Percentiles rank a stretch among this genome's conserved stretches.
phyloP scores from a whole-genome alignment of 2,888 invertebrate species.

The Automeris io region DNA sequence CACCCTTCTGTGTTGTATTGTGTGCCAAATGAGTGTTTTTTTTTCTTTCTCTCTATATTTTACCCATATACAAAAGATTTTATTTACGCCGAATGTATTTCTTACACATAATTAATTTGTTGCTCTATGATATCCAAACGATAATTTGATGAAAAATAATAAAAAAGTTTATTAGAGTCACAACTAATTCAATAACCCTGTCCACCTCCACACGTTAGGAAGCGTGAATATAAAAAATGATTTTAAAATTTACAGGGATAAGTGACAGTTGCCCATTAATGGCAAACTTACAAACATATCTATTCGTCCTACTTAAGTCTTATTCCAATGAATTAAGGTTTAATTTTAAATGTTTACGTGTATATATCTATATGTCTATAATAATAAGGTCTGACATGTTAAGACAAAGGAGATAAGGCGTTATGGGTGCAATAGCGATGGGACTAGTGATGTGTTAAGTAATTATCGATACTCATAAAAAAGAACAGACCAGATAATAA shows the following conservation, averaged over 20 bases:
- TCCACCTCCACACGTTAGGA: neutral
- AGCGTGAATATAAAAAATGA: constrained; percentile 1
- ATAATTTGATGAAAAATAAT: no score
- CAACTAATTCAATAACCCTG: neutral
- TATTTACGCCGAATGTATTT: no score
- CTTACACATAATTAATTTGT: no score
- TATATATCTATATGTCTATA: neutral
- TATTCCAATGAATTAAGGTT: neutral
- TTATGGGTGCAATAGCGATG: constrained; percentile 40
- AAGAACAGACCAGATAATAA: no score
- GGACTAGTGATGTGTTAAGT: constrained; percentile 22
- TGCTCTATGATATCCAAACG: no score
- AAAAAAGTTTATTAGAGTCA: neutral
- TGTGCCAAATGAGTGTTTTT: no score
- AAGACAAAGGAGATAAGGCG: constrained; percentile 57
- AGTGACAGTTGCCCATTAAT: constrained; percentile 9
- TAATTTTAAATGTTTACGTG: neutral
- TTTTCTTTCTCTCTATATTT: no score
- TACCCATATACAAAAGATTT: no score
- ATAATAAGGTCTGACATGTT: constrained; percentile 64
- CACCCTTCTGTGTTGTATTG: no score
- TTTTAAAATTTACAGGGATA: neutral
- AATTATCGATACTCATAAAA: constrained; percentile 18
- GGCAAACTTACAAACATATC: neutral
- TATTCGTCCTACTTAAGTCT: neutral